A percentile compares a stretch with the other conserved stretches of the same genome.
phyloP scores from a whole-genome alignment of 2,113 vertebrate genomes.

The Spheniscus mendiculus region DNA sequence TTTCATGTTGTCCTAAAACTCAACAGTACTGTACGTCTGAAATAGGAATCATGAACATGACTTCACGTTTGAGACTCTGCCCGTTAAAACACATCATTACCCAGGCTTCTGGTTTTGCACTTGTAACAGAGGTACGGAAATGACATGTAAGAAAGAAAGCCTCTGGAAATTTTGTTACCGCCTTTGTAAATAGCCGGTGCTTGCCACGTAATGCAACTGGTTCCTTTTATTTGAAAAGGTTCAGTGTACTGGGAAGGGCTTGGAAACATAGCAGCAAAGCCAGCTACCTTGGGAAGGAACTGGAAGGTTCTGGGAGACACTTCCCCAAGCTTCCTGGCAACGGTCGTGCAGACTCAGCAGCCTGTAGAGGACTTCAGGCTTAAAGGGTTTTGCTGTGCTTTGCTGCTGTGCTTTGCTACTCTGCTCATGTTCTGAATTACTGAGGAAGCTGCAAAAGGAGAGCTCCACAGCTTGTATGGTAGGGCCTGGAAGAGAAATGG shows the following conservation, averaged over 20 bases:
- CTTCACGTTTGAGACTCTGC: neutral
- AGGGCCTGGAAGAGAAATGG: neutral
- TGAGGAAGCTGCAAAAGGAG: neutral
- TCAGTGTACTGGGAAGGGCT: neutral
- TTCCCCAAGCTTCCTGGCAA: neutral
- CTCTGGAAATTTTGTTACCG: neutral
- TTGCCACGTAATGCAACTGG: neutral
- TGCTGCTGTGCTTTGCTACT: neutral
- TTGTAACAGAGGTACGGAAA: neutral
- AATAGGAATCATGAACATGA: neutral
- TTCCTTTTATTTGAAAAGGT: neutral
- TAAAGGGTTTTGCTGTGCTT: neutral
- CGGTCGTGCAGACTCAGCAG: neutral
- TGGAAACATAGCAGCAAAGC: neutral
- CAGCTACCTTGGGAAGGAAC: neutral
- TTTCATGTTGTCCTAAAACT: neutral
- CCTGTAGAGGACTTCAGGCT: neutral
- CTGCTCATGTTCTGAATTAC: neutral
- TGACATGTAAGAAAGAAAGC: neutral
- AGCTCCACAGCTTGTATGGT: neutral
- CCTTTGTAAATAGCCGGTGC: neutral
- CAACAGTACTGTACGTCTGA: neutral
- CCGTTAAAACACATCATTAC: neutral
- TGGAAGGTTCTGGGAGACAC: neutral
- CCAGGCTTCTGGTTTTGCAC: neutral